These are phyloP conservation scores for Brachyalestes nurse DNA, from an alignment of 2,797 vertebrate species.

Conservation along the genomic window DNA sequence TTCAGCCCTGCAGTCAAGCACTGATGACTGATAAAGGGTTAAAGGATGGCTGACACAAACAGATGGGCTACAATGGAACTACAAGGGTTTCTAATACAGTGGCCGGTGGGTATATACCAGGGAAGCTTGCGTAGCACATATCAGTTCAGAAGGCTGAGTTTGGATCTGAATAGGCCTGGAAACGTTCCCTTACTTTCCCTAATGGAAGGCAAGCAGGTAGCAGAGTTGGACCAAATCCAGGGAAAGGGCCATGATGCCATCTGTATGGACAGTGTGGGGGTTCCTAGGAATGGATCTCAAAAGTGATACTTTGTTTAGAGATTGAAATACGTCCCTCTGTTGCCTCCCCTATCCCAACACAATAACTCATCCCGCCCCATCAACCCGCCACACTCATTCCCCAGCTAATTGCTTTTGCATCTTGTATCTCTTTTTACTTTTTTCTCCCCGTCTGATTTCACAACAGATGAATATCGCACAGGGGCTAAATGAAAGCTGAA, in stretches of 20 bases:
- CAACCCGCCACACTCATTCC: conserved; percentile 4
- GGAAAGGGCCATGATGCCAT: conserved; percentile 2
- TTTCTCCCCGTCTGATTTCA: background rate
- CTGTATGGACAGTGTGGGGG: background rate
- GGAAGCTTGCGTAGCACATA: background rate
- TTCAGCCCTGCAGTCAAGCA: no score
- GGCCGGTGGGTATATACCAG: no score
- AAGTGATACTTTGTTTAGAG: background rate
- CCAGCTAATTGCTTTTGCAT: conserved; percentile 12
- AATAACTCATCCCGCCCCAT: background rate
- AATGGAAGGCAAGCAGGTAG: background rate
- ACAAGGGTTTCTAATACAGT: no score
- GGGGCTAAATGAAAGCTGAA: conserved; percentile 41
- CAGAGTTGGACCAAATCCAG: background rate
- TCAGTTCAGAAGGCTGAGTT: background rate
- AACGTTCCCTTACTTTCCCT: background rate
- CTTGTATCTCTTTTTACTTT: background rate
- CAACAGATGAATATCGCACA: conserved; percentile 32
- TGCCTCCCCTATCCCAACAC: background rate
- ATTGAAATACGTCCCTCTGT: background rate
- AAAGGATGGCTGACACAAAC: no score
- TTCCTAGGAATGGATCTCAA: background rate
- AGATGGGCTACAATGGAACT: no score
- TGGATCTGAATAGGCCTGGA: background rate
- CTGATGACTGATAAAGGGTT: no score